Percentiles rank a stretch among this genome's conserved stretches.
phyloP scores from a whole-genome alignment of 2,888 invertebrate species.

The Eremobia ochroleuca region DNA sequence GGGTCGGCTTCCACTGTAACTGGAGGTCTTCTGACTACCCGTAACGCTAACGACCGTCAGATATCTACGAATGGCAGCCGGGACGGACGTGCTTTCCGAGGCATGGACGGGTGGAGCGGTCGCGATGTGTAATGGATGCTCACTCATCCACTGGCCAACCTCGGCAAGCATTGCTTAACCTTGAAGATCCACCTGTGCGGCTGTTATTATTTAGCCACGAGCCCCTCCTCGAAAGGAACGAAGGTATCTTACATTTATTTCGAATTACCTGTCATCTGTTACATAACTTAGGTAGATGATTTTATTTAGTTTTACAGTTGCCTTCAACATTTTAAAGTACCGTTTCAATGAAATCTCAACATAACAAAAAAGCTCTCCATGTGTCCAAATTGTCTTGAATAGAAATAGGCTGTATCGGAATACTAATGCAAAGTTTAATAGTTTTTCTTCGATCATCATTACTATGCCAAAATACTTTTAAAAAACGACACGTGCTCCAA shows the following conservation, averaged over 20 bases:
- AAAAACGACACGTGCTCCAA: slow-evolving; percentile 61
- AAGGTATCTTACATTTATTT: not conserved
- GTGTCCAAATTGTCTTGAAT: slow-evolving; percentile 14
- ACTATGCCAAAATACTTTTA: slow-evolving; percentile 48
- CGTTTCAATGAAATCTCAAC: not conserved
- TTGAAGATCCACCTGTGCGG: not conserved
- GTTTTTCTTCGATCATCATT: slow-evolving; percentile 39
- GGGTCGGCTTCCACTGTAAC: not conserved
- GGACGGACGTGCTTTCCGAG: not conserved
- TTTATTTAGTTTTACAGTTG: not conserved
- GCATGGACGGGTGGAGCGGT: not conserved
- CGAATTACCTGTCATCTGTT: slow-evolving; percentile 3
- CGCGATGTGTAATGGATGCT: not conserved
- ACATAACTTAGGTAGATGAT: not conserved
- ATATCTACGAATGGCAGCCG: not conserved
- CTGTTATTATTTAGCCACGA: not conserved
- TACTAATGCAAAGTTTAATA: slow-evolving; percentile 57
- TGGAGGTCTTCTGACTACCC: not conserved
- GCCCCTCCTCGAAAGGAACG: not conserved
- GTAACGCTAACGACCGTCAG: not conserved
- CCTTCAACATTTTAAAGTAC: not conserved
- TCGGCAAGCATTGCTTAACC: not conserved
- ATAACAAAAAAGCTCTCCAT: slow-evolving; percentile 11
- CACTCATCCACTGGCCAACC: not conserved
- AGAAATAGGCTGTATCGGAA: slow-evolving; percentile 35